Percentiles rank a stretch among this genome's conserved stretches.
Evolutionary conservation across 2,888 invertebrate genomes (phyloP).

Genomic region (Cephus sareptanus): DNA sequence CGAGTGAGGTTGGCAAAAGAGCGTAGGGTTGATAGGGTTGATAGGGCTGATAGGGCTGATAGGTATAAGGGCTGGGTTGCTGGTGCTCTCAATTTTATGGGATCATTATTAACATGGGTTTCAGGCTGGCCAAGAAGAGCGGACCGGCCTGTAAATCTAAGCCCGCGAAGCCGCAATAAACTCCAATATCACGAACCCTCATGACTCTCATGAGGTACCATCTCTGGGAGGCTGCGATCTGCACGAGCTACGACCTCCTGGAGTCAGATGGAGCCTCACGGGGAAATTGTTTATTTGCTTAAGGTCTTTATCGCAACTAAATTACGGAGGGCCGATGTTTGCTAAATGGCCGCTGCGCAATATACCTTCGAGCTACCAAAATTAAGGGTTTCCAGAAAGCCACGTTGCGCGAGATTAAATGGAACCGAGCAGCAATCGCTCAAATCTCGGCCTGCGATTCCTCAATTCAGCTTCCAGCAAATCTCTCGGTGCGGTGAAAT

Average conservation of each 20-base stretch:
- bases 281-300: slow-evolving; percentile 22
- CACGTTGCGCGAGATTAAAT: no score
- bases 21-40: background rate
- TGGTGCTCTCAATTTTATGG: slow-evolving; percentile 19
- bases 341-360: background rate
- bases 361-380: background rate
- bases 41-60: no score
- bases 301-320: slow-evolving; percentile 14
- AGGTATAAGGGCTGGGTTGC: background rate
- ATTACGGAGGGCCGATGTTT: slow-evolving; percentile 19
- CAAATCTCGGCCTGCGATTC: no score
- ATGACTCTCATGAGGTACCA: slow-evolving; percentile 16
- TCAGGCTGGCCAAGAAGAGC: slow-evolving; percentile 9
- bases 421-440: no score
- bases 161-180: slow-evolving; percentile 23
- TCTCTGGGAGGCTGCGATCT: background rate
- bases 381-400: no score
- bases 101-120: slow-evolving; percentile 25
- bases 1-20: no score
- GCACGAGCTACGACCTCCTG: background rate
- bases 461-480: no score
- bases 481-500: no score
- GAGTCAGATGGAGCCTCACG: background rate
- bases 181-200: slow-evolving; percentile 26
- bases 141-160: slow-evolving; percentile 19